Evolutionary conservation across 2,888 invertebrate genomes (phyloP).

Genomic region (Catocala nupta): DNA sequence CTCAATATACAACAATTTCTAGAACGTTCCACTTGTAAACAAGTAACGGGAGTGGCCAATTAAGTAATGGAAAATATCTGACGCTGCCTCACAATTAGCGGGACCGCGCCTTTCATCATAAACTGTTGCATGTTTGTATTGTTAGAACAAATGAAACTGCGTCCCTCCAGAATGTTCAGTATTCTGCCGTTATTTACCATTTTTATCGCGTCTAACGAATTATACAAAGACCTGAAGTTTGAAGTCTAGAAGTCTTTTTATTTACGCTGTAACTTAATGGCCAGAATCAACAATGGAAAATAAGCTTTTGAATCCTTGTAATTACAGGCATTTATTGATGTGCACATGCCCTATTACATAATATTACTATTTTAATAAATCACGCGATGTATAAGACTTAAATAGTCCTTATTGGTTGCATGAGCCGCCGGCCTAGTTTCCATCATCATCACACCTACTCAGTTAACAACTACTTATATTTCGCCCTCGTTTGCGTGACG

Average conservation of each 20-base stretch:
- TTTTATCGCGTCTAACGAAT: too few relatives aligned
- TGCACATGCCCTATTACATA: too few relatives aligned
- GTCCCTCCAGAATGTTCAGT: neutral
- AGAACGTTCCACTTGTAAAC: constrained; percentile 9
- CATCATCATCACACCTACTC: constrained; percentile 20
- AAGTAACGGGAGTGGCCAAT: constrained; percentile 15
- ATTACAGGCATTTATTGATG: too few relatives aligned
- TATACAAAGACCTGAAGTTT: too few relatives aligned
- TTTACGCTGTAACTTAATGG: too few relatives aligned
- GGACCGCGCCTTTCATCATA: constrained; percentile 7
- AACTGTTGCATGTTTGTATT: constrained; percentile 6
- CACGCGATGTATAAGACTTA: too few relatives aligned
- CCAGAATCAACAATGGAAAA: too few relatives aligned
- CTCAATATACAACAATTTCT: constrained; percentile 8
- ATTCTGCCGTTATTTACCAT: too few relatives aligned
- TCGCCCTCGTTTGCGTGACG: constrained; percentile 5
- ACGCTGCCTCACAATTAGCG: constrained; percentile 12
- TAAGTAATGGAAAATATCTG: constrained; percentile 17
- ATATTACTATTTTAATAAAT: too few relatives aligned
- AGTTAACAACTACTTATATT: constrained; percentile 10
- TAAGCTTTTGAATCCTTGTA: too few relatives aligned
- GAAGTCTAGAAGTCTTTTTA: too few relatives aligned
- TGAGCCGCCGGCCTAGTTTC: constrained; percentile 49
- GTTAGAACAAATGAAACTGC: constrained; percentile 6
- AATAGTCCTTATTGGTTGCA: constrained; percentile 19